Evolutionary conservation across 2,113 vertebrate genomes (phyloP).

Genomic region (Eclectus roratus): DNA sequence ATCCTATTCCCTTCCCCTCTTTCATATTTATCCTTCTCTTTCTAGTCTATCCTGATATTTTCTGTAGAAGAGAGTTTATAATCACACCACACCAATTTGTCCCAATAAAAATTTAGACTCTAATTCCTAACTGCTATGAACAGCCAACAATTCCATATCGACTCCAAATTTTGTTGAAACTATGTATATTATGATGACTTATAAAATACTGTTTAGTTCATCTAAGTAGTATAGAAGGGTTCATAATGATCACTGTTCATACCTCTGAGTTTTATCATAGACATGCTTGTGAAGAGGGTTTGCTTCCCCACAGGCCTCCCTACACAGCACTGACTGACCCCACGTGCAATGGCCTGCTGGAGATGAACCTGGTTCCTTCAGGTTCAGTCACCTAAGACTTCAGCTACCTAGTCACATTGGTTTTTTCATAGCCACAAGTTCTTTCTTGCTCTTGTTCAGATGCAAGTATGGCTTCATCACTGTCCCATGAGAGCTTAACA

Average conservation of each 20-base stretch:
- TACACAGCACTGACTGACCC: background rate
- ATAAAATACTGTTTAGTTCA: background rate
- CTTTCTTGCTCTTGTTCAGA: background rate
- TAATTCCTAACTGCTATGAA: background rate
- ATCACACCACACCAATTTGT: background rate
- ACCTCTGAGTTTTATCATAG: background rate
- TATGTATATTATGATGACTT: background rate
- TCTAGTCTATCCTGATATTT: background rate
- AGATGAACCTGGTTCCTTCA: background rate
- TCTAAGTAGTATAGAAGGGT: background rate
- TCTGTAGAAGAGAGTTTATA: background rate
- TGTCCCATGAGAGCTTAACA: background rate
- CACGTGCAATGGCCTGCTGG: background rate
- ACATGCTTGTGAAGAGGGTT: background rate
- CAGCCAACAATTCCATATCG: background rate
- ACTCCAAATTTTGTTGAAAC: background rate
- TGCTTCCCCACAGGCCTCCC: background rate
- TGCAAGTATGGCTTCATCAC: background rate
- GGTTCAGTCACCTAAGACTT: background rate
- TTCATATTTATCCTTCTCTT: background rate
- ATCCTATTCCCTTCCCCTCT: background rate
- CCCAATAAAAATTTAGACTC: background rate
- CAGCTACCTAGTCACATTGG: accelerated
- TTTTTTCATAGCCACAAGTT: background rate
- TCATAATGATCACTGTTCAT: background rate